phyloP scores from a whole-genome alignment of 1,140 invertebrate species.

The Ruditapes philippinarum region DNA sequence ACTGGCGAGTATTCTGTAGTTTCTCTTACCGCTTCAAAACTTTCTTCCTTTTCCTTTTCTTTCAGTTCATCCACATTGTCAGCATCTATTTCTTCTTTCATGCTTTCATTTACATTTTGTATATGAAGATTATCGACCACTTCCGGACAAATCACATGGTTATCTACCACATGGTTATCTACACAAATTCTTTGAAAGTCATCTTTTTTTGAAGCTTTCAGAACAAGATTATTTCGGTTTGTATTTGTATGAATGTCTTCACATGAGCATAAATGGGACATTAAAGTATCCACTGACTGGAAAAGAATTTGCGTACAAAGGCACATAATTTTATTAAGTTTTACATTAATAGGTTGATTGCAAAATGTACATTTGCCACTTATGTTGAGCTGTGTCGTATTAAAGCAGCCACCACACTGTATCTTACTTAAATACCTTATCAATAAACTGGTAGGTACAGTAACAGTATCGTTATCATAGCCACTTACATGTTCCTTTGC shows the following conservation, averaged over 20 bases:
- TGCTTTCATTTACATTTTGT: too few relatives aligned
- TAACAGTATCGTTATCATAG: neutral
- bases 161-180: neutral
- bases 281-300: neutral
- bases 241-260: neutral
- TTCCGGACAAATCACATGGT: too few relatives aligned
- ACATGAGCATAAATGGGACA: neutral
- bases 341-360: neutral
- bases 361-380: neutral
- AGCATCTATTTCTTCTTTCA: too few relatives aligned
- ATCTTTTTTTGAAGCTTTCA: neutral
- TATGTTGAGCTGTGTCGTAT: neutral
- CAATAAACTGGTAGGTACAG: neutral
- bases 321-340: neutral
- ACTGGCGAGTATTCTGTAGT: too few relatives aligned
- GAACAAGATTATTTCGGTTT: neutral
- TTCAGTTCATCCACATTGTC: too few relatives aligned
- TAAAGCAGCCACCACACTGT: neutral
- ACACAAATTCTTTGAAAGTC: neutral
- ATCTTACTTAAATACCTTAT: neutral
- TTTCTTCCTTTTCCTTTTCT: too few relatives aligned
- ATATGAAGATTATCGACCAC: too few relatives aligned
- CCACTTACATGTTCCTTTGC: too few relatives aligned
- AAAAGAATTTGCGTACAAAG: neutral
- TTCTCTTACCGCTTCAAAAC: too few relatives aligned